Conservation (phyloP, 1,140 invertebrate genomes). For the Conus betulinus region DNA sequence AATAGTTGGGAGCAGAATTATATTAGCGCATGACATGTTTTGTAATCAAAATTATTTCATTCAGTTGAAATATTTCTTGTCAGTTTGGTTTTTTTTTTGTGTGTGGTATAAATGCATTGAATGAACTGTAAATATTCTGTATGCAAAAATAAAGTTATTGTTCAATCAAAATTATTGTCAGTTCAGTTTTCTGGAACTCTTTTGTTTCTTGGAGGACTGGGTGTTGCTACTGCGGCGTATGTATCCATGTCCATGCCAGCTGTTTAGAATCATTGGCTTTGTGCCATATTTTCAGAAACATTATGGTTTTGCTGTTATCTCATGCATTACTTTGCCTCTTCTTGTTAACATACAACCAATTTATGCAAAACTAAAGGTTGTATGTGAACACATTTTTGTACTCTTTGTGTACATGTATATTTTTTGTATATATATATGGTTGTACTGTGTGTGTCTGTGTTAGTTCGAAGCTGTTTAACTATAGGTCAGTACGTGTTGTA, state of each 20-base stretch:
- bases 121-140: background rate
- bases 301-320: background rate
- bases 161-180: background rate
- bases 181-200: background rate
- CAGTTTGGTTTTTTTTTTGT: background rate
- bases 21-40: background rate
- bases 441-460: background rate
- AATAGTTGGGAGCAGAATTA: background rate
- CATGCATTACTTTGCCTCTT: background rate
- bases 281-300: background rate
- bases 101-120: background rate
- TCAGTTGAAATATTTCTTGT: background rate
- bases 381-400: background rate
- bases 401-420: background rate
- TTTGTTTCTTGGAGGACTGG: background rate
- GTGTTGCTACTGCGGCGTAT: no score
- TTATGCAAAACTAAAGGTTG: background rate
- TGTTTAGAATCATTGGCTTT: background rate
- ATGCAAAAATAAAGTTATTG: background rate
- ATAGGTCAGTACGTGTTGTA: background rate
- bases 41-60: background rate
- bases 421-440: background rate
- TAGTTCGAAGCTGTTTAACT: background rate
- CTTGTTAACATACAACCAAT: background rate
- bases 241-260: background rate